Base-by-base conservation (phyloP, 2,888 invertebrate species). In the Hymenopus coronatus region DNA sequence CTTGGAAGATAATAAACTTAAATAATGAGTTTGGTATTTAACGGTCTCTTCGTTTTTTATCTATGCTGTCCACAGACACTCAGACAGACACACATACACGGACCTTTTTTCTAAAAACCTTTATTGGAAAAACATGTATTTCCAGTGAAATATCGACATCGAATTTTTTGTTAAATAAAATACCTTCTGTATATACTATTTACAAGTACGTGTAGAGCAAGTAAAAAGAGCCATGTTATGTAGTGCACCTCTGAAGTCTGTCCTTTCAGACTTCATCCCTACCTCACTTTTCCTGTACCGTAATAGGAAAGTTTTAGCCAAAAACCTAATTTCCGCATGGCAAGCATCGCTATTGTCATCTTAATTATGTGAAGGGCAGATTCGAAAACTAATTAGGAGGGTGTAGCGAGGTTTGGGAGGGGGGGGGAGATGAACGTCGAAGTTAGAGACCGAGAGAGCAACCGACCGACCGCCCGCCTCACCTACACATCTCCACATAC, bases 261-360 rank as follows among this genome's bases (percentile, higher is more conserved):
- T 70, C 54, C 54, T 20, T 54, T 20, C 14, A 54, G 54, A 14
- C 20, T 20, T 25, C 25, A 15, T 25, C 54, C 25, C 25, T 70
- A 3, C 54, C 54, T 70, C 54, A 70, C 54, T 70, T 70, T 70
- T 70, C 54, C 54, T 85, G 15, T 12, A 28, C 81, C 46, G 70
- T 86, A 86, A 86, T 86, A 70, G 86, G 86, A 81, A 86, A 86
- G 86, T 86, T 86, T 28, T 86, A 81, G 28, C 27, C 81, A 86
- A 86, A 86, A 86, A 86, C 81, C 86, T 81, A 86, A 86, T 86
- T 86, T 86, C 86, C 86, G 81, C 81, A 70, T 70, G 27, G 28
- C 70, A 28, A 28, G 85, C 85, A 86, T 81, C 81, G n/a, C 25
- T 8, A 86, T 86, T 86, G 86, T 86, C 81, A 54, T 30, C 86